phyloP scores from a whole-genome alignment of 2,113 vertebrate species.

The Dicrurus megarhynchus region DNA sequence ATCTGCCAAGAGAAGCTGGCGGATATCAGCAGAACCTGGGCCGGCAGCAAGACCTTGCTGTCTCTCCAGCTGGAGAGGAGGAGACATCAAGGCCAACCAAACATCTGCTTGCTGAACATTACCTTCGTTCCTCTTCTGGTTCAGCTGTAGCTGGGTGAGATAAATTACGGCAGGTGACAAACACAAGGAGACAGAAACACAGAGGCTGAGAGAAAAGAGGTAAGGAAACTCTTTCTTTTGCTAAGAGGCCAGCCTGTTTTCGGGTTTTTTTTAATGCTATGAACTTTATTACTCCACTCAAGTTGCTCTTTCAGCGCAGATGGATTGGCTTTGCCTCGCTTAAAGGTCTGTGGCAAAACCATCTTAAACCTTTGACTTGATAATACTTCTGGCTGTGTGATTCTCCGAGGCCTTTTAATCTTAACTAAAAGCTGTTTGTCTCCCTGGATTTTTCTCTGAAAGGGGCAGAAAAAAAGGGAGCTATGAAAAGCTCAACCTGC shows the following conservation, averaged over 20 bases:
- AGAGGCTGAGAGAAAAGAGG: not conserved
- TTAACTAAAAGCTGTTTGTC: not conserved
- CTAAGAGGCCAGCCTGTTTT: not conserved
- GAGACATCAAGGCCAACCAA: not conserved
- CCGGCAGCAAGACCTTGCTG: not conserved
- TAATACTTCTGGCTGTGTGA: not conserved
- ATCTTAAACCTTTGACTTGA: not conserved
- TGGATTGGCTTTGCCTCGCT: not conserved
- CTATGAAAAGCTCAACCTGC: not conserved
- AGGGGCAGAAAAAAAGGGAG: not conserved
- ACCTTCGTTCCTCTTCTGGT: not conserved
- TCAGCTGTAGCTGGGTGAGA: slow-evolving; percentile 3
- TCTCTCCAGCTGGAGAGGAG: not conserved
- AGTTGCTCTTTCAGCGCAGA: not conserved
- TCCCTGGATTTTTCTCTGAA: not conserved
- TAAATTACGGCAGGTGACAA: slow-evolving; percentile 22
- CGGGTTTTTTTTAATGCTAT: not conserved
- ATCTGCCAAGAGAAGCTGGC: not conserved
- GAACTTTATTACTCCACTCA: not conserved
- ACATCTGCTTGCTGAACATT: slow-evolving; percentile 13
- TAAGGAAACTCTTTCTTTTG: slow-evolving; percentile 35
- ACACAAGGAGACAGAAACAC: not conserved
- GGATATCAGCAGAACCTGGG: not conserved
- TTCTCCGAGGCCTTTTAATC: not conserved
- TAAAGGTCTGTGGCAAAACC: not conserved